Conservation (phyloP, 2,797 vertebrate genomes). For the Botia kubotai region DNA sequence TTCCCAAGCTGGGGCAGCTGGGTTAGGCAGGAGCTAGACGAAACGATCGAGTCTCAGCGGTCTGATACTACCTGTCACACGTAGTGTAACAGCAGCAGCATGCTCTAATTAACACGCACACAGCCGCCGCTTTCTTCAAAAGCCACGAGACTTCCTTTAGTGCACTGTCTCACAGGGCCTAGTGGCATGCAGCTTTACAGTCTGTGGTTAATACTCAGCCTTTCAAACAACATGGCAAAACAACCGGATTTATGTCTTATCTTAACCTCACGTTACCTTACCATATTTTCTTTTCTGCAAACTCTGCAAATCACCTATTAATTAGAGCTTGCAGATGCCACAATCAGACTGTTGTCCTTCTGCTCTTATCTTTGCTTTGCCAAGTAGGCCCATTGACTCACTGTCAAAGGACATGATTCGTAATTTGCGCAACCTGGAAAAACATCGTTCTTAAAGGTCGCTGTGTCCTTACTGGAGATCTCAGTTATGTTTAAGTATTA, state of each 20-base stretch:
- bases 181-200: constrained; percentile 72
- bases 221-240: constrained; percentile 66
- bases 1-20: constrained; percentile 45
- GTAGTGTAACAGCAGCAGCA: constrained; percentile 72
- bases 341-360: constrained; percentile 63
- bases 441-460: background rate
- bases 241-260: constrained; percentile 67
- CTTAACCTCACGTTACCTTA: constrained; percentile 59
- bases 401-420: constrained; percentile 62
- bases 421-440: background rate
- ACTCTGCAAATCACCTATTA: constrained; percentile 69
- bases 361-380: constrained; percentile 34
- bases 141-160: constrained; percentile 80
- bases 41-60: constrained; percentile 62
- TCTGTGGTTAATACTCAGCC: constrained; percentile 77
- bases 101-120: constrained; percentile 80
- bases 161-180: constrained; percentile 72
- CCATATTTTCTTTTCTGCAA: constrained; percentile 62
- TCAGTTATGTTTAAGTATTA: too few relatives aligned
- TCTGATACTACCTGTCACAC: constrained; percentile 70
- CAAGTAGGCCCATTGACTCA: constrained; percentile 62
- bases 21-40: constrained; percentile 50
- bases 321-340: constrained; percentile 73
- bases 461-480: background rate
- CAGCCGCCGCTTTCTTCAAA: constrained; percentile 72